Conservation (phyloP, 1,140 invertebrate species). For the Cotesia typhae region DNA sequence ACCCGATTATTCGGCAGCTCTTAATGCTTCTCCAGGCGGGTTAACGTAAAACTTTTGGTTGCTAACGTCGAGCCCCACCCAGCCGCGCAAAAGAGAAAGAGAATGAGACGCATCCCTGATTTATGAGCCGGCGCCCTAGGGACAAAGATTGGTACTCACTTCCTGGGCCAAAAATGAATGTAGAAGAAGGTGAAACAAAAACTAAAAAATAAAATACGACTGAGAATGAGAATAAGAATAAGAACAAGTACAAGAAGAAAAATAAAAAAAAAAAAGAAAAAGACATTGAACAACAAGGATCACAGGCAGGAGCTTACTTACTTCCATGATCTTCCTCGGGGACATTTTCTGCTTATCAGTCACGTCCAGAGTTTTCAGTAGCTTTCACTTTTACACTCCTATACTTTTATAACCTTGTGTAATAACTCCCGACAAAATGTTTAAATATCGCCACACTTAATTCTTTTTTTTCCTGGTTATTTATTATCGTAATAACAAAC, state of each 20-base stretch:
- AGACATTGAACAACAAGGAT: slow-evolving; percentile 26
- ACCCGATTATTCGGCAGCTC: slow-evolving; percentile 32
- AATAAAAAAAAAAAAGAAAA: slow-evolving; percentile 1
- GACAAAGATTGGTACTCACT: slow-evolving; percentile 34
- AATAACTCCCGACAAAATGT: too few species aligned
- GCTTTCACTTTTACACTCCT: too few species aligned
- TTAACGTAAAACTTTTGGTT: slow-evolving; percentile 46
- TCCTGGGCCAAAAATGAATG: not conserved
- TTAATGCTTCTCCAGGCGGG: slow-evolving; percentile 32
- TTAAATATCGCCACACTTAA: too few species aligned
- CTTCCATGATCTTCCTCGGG: slow-evolving; percentile 15
- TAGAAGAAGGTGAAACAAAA: not conserved
- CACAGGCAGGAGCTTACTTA: slow-evolving; percentile 9
- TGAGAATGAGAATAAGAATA: slow-evolving; percentile 1
- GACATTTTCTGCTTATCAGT: slow-evolving; percentile 23
- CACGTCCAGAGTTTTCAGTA: not conserved
- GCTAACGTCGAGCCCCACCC: slow-evolving; percentile 24
- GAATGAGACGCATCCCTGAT: slow-evolving; percentile 44
- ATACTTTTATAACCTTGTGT: too few species aligned
- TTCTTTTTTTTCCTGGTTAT: too few species aligned
- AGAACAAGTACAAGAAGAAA: slow-evolving; percentile 18
- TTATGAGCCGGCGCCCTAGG: slow-evolving; percentile 42
- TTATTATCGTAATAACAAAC: too few species aligned
- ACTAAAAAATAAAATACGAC: too few species aligned
- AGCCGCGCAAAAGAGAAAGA: slow-evolving; percentile 33